phyloP scores from a whole-genome alignment of 1,140 invertebrate genomes.

The Habropoda laboriosa region DNA sequence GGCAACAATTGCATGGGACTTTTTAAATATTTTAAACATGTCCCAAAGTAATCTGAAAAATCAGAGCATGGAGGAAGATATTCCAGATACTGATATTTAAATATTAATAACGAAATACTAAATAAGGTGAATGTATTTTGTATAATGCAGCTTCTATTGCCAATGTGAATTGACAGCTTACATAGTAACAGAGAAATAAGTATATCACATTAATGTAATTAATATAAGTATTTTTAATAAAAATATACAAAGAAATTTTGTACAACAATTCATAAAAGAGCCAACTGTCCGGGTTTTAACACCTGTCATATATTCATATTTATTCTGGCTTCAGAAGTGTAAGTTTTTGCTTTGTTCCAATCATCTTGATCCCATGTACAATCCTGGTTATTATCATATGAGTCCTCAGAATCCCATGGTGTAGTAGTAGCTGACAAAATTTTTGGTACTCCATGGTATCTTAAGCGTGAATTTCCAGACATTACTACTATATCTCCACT shows the following conservation, averaged over 20 bases:
- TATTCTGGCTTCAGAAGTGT: conserved; percentile 85
- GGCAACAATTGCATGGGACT: conserved; percentile 61
- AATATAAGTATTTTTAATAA: conserved; percentile 55
- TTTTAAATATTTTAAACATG: conserved; percentile 54
- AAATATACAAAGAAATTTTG: conserved; percentile 41
- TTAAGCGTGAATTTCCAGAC: conserved; percentile 88
- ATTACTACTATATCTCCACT: conserved; percentile 93
- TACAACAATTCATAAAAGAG: conserved; percentile 60
- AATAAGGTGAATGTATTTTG: neutral
- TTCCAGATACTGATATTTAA: neutral
- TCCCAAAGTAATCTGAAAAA: conserved; percentile 19
- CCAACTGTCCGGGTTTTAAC: conserved; percentile 78
- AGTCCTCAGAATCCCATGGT: conserved; percentile 80
- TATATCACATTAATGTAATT: conserved; percentile 8
- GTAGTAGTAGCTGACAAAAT: conserved; percentile 82
- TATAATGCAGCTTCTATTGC: conserved; percentile 7
- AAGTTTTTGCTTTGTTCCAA: conserved; percentile 83
- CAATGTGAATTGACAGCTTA: conserved; percentile 15
- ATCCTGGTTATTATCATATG: conserved; percentile 49
- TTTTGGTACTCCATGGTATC: conserved; percentile 92
- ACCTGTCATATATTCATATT: conserved; percentile 91
- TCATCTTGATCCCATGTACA: conserved; percentile 70
- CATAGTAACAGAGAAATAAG: neutral
- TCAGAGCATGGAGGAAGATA: neutral
- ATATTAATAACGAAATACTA: neutral